A percentile compares a stretch with the other conserved stretches of the same genome.
Evolutionary conservation across 2,797 vertebrate genomes (phyloP).

Genomic region (Xyrichtys novacula): DNA sequence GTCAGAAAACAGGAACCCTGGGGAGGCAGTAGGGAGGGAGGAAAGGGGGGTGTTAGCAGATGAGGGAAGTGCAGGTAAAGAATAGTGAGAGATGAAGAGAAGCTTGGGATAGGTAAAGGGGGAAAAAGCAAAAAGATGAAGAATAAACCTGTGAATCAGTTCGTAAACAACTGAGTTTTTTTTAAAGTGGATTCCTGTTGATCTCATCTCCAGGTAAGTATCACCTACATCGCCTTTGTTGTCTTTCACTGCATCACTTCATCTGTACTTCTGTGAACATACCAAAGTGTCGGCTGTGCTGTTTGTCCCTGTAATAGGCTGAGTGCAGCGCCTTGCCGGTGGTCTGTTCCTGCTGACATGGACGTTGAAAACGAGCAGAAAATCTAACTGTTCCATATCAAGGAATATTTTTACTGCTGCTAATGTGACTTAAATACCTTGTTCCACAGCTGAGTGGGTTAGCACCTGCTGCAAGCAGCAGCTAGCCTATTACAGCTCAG

Average conservation of each 20-base stretch:
- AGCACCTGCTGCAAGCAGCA: slow-evolving; percentile 99
- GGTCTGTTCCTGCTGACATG: slow-evolving; percentile 85
- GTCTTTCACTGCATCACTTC: slow-evolving; percentile 10
- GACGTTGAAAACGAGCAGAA: slow-evolving; percentile 95
- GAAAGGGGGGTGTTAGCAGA: slow-evolving; percentile 29
- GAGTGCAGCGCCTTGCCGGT: slow-evolving; percentile 38
- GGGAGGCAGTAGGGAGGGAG: slow-evolving; percentile 46
- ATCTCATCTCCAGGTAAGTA: slow-evolving; percentile 1
- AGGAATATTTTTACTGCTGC: slow-evolving; percentile 98
- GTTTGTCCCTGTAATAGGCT: slow-evolving; percentile 46
- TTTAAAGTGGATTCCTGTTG: not conserved
- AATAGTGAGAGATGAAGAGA: slow-evolving; percentile 7
- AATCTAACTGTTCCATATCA: slow-evolving; percentile 98
- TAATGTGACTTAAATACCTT: slow-evolving; percentile 99
- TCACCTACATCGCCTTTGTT: not conserved
- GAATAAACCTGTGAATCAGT: slow-evolving; percentile 14
- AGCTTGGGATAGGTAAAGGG: slow-evolving; percentile 1
- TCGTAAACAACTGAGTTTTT: slow-evolving; percentile 6
- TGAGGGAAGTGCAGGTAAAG: slow-evolving; percentile 39
- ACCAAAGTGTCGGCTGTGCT: slow-evolving; percentile 42
- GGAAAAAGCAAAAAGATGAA: slow-evolving; percentile 5
- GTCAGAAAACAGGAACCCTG: slow-evolving; percentile 68
- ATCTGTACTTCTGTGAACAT: slow-evolving; percentile 10
- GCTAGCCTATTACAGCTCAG: slow-evolving; percentile 97
- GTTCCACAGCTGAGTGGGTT: slow-evolving; percentile 99